Conservation (phyloP, 2,797 vertebrate species). For the Glossophaga mutica region DNA sequence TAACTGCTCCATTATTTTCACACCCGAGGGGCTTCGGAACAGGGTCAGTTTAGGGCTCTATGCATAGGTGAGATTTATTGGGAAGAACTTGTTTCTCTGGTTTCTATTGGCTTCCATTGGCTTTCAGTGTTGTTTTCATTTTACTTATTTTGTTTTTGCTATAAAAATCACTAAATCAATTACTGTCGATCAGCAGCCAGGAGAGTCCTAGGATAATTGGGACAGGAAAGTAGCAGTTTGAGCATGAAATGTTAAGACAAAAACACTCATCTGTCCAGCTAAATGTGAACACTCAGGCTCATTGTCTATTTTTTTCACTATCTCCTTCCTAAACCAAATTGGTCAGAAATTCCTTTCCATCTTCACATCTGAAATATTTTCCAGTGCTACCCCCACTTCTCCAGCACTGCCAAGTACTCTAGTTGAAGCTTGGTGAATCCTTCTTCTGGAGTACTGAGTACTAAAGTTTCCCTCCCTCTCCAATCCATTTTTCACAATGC, state of each 20-base stretch:
- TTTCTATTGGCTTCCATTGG: background rate
- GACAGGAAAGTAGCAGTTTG: background rate
- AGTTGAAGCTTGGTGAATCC: background rate
- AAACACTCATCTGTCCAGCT: background rate
- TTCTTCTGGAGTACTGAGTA: background rate
- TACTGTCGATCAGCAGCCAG: background rate
- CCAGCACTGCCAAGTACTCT: background rate
- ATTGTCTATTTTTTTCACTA: background rate
- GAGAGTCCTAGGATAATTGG: background rate
- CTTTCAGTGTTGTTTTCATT: background rate
- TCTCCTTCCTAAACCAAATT: background rate
- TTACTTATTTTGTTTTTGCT: background rate
- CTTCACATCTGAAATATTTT: background rate
- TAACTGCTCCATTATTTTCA: constrained; percentile 34
- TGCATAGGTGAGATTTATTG: background rate
- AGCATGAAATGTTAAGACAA: background rate
- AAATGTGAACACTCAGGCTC: background rate
- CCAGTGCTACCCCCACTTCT: background rate
- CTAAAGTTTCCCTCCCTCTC: background rate
- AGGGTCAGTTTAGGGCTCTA: background rate
- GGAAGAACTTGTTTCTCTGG: background rate
- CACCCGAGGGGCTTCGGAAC: background rate
- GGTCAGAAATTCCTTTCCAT: background rate
- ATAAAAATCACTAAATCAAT: constrained; percentile 39
- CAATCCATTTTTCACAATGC: background rate